Evolutionary conservation across 2,888 invertebrate species (phyloP).

Genomic region (Xanthia togata): DNA sequence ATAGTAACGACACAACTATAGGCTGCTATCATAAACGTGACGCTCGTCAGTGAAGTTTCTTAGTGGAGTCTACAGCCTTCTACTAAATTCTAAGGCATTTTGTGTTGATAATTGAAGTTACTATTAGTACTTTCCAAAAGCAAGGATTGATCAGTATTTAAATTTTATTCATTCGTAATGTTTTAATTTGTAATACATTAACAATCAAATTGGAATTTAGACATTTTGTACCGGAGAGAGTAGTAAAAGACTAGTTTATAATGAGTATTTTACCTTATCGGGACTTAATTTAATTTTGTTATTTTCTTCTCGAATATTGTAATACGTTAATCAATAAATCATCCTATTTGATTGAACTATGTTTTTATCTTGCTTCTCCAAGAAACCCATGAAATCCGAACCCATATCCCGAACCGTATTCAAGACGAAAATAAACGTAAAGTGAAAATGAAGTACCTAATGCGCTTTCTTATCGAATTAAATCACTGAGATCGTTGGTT

Average conservation of each 20-base stretch:
- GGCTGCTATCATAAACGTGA: conserved; percentile 23
- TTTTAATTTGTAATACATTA: conserved; percentile 58
- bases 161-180: conserved; percentile 63
- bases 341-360: conserved; percentile 41
- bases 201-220: conserved; percentile 42
- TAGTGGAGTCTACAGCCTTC: conserved; percentile 30
- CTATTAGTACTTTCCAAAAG: conserved; percentile 52
- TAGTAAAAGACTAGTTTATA: conserved; percentile 80
- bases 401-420: neutral
- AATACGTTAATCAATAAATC: conserved; percentile 67
- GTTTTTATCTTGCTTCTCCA: conserved; percentile 14
- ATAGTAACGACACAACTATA: conserved; percentile 47
- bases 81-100: conserved; percentile 33
- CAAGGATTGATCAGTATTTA: conserved; percentile 76
- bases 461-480: neutral
- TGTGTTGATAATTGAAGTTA: conserved; percentile 50
- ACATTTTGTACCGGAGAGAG: conserved; percentile 78
- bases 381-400: neutral
- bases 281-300: conserved; percentile 62
- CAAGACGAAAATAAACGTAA: neutral
- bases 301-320: conserved; percentile 73
- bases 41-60: conserved; percentile 22
- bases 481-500: neutral
- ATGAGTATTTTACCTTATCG: conserved; percentile 48
- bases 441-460: neutral